Conservation (phyloP, 2,113 vertebrate genomes). For the Actenoides lindsayi region DNA sequence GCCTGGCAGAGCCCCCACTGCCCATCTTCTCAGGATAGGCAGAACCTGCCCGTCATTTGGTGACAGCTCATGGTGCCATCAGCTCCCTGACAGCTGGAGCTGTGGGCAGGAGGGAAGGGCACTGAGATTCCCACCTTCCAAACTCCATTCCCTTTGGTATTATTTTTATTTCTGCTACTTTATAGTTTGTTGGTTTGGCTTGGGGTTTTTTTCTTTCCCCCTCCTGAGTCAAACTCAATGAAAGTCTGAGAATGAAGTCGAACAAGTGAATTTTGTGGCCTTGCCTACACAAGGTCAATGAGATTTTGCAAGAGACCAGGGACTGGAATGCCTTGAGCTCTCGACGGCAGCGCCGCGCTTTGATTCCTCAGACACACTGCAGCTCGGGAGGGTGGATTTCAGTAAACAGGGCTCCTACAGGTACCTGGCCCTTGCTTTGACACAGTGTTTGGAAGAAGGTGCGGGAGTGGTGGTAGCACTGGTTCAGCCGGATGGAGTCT, state of each 20-base stretch:
- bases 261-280: constrained; percentile 53
- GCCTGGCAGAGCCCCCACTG: neutral
- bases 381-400: neutral
- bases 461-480: constrained; percentile 46
- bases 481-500: constrained; percentile 44
- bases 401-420: neutral
- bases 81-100: fast-evolving
- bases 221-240: neutral
- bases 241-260: constrained; percentile 52
- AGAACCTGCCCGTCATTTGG: neutral
- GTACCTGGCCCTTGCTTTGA: neutral
- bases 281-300: constrained; percentile 4
- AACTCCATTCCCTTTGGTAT: neutral
- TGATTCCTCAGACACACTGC: neutral
- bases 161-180: constrained; percentile 8
- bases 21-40: neutral
- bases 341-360: neutral
- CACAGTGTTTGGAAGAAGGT: neutral
- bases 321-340: constrained; percentile 6
- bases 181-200: neutral
- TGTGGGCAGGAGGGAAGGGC: neutral
- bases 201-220: neutral
- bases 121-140: neutral
- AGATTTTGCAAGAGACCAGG: constrained; percentile 44
- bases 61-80: neutral